Base-by-base conservation (phyloP, 2,888 invertebrate genomes). In the Microchrysa polita region DNA sequence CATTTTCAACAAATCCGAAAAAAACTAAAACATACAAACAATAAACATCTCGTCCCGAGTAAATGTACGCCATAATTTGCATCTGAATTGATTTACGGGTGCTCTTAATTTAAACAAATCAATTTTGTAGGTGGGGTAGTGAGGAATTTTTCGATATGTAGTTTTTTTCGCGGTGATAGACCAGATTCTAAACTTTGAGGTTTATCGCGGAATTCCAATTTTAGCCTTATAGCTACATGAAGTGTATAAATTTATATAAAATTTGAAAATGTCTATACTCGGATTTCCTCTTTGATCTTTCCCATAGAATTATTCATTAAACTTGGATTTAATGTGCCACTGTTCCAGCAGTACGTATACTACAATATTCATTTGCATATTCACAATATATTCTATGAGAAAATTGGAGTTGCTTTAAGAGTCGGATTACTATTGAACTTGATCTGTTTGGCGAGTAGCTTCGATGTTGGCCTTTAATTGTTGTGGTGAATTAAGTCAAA, bases 1-100 rank as follows among this genome's bases (percentile, higher is more conserved):
- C 20, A 55, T 55, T 55, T 55, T 18, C 20, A 18, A 20, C 1
- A 20, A 55, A 7, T 16, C 14, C 52, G 14, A 52, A 52, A 52
- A n/a, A n/a, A 52, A 52, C n/a, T n/a, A 16, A 23, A n/a, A 59
- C 10, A 14, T 23, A 14, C 22, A 59, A 59, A 14, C 22, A 59
- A 59, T 59, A 59, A 59, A 59, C 23, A 14, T 57, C 57, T 57
- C 57, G 22, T 22, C 22, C 23, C 23, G 59, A 23, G 23, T 59
- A 23, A 14, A 59, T 59, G 22, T 59, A 23, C 59, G 23, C 59
- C 59, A 59, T 59, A 59, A 59, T 59, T 59, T 59, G 59, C 59
- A 59, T 59, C 59, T 59, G 23, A 59, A 59, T 59, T 59, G 59
- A 23, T 59, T 59, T 59, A 59, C 23, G 22, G 22, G 59, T 23